Evolutionary conservation across 2,888 invertebrate genomes (phyloP).

Genomic region (Nemotelus pantherinus): DNA sequence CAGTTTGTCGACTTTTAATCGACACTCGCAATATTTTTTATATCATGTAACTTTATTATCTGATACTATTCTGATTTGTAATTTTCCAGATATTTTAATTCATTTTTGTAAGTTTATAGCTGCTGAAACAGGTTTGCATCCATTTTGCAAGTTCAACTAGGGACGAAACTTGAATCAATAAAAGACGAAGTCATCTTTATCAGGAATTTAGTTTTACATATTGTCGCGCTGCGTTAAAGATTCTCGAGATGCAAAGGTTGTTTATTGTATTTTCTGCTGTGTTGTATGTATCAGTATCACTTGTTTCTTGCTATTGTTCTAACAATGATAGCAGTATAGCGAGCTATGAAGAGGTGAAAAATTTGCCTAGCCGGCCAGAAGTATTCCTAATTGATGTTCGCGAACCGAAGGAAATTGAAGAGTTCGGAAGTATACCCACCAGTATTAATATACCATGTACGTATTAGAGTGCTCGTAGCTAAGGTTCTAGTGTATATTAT

Average conservation of each 20-base stretch:
- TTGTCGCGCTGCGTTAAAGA: background rate
- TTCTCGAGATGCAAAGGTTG: constrained; percentile 31
- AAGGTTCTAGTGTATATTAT: no score
- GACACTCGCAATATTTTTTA: no score
- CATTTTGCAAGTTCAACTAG: background rate
- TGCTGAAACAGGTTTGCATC: constrained; percentile 20
- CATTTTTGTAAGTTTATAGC: no score
- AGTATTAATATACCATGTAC: constrained; percentile 81
- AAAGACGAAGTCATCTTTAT: background rate
- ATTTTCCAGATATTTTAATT: no score
- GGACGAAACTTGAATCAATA: background rate
- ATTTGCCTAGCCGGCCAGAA: constrained; percentile 64
- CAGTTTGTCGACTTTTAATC: no score
- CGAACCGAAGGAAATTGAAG: constrained; percentile 75
- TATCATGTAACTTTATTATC: no score
- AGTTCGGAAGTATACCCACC: constrained; percentile 76
- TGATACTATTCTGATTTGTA: no score
- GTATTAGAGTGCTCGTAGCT: constrained; percentile 53
- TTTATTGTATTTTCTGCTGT: background rate
- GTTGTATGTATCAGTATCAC: constrained; percentile 17
- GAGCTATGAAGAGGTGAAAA: constrained; percentile 64
- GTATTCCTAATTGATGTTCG: constrained; percentile 79
- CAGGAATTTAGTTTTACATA: background rate
- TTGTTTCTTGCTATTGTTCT: constrained; percentile 26
- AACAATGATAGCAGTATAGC: constrained; percentile 46